phyloP scores from a whole-genome alignment of 2,113 vertebrate species.

The Cynoglossus semilaevis region DNA sequence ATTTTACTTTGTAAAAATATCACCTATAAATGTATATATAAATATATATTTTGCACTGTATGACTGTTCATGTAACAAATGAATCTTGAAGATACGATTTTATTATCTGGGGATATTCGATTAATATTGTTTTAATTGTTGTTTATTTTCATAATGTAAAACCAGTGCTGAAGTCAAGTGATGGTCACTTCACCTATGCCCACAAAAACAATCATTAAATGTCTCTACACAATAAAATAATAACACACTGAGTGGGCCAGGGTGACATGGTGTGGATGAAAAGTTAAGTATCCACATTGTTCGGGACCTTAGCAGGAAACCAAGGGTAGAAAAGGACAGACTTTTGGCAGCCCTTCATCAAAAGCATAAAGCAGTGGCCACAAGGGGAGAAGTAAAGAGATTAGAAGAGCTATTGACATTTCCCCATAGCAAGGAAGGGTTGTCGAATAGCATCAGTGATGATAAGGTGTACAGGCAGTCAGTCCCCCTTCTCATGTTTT shows the following conservation, averaged over 20 bases:
- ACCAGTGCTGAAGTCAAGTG: no score
- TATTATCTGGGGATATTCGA: no score
- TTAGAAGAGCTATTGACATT: conserved; percentile 78
- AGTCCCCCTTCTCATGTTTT: conserved; percentile 74
- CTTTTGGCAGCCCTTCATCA: conserved; percentile 76
- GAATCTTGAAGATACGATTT: no score
- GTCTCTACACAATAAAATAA: no score
- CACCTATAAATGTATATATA: no score
- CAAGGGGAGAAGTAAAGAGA: conserved; percentile 75
- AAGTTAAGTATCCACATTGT: conserved; percentile 45
- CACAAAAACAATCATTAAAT: no score
- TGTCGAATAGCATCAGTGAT: conserved; percentile 52
- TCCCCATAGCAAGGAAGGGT: conserved; percentile 65
- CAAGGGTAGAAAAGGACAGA: conserved; percentile 68
- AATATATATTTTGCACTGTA: no score
- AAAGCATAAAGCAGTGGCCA: conserved; percentile 70
- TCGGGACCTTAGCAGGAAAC: conserved; percentile 53
- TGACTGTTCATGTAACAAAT: no score
- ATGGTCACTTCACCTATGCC: no score
- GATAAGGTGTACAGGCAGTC: conserved; percentile 72
- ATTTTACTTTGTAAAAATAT: no score
- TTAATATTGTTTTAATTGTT: no score
- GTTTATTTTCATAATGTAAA: no score
- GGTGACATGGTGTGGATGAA: conserved; percentile 29
- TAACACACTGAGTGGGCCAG: conserved; percentile 12